Percentiles rank a stretch among this genome's conserved stretches.
phyloP scores from a whole-genome alignment of 2,113 vertebrate species.

The Anas platyrhynchos region DNA sequence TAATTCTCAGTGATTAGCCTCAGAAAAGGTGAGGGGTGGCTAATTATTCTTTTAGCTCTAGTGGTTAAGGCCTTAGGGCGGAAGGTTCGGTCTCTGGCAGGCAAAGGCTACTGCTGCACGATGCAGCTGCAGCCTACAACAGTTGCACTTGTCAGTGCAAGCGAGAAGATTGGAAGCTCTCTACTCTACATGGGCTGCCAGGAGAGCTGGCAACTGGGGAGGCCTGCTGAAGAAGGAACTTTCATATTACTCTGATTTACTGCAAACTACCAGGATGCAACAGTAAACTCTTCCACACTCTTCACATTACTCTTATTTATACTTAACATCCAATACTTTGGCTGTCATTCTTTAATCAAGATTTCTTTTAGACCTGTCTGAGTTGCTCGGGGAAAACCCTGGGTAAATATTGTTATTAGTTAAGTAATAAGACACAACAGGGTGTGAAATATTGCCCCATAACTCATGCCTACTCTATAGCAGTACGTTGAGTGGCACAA shows the following conservation, averaged over 20 bases:
- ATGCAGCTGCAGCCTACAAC: not conserved
- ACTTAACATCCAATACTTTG: constrained; percentile 75
- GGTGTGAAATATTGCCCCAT: constrained; percentile 73
- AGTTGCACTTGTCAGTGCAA: not conserved
- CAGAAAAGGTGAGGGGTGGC: not conserved
- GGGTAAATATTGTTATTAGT: constrained; percentile 78
- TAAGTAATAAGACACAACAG: constrained; percentile 76
- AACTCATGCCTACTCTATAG: constrained; percentile 60
- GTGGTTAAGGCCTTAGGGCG: not conserved
- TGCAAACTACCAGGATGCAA: constrained; percentile 64
- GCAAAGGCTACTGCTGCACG: rapidly evolving
- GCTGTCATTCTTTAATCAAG: constrained; percentile 77
- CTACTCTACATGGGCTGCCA: not conserved
- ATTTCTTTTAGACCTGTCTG: constrained; percentile 74
- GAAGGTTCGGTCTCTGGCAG: not conserved
- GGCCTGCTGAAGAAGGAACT: constrained; percentile 26
- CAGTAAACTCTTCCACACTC: constrained; percentile 69
- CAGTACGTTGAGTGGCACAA: constrained; percentile 54
- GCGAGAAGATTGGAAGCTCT: not conserved
- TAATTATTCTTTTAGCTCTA: not conserved
- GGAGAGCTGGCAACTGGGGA: constrained; percentile 1
- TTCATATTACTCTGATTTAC: constrained; percentile 72
- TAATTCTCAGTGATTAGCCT: not conserved
- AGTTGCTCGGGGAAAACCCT: constrained; percentile 66
- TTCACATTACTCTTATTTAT: constrained; percentile 77